phyloP scores from a whole-genome alignment of 2,888 invertebrate species.

The Chymomyza procnemis region DNA sequence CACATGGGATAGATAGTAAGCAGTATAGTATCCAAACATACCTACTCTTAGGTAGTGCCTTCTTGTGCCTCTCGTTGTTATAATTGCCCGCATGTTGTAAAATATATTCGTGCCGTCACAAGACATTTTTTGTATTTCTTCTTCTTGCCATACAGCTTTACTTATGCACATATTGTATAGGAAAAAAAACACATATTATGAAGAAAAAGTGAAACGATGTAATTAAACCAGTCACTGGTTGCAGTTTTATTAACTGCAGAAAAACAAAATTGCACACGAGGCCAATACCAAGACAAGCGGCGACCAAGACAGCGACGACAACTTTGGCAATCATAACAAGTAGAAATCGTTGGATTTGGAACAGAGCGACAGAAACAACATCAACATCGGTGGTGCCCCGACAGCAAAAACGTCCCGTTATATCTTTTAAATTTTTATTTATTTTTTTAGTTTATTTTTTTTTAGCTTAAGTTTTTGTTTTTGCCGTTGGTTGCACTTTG shows the following conservation, averaged over 20 bases:
- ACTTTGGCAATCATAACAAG: conserved; percentile 53
- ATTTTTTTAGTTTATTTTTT: conserved; percentile 14
- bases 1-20: too few species aligned
- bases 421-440: conserved; percentile 34
- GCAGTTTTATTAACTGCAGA: conserved; percentile 32
- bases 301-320: conserved; percentile 38
- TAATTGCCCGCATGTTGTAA: conserved; percentile 23
- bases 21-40: too few species aligned
- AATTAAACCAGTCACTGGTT: conserved; percentile 76
- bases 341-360: conserved; percentile 52
- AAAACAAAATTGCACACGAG: conserved; percentile 1
- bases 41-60: too few species aligned
- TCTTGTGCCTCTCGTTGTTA: conserved; percentile 30
- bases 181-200: conserved; percentile 61
- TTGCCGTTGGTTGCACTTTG: conserved; percentile 16
- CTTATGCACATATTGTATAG: conserved; percentile 28
- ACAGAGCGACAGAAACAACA: conserved; percentile 28
- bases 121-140: conserved; percentile 58
- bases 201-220: conserved; percentile 76
- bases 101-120: conserved; percentile 59
- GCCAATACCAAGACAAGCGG: conserved; percentile 20
- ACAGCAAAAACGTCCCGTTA: conserved; percentile 29
- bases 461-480: conserved; percentile 15
- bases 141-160: too few species aligned
- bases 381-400: conserved; percentile 12